phyloP scores from a whole-genome alignment of 2,113 vertebrate genomes.

The Panthera uncia region DNA sequence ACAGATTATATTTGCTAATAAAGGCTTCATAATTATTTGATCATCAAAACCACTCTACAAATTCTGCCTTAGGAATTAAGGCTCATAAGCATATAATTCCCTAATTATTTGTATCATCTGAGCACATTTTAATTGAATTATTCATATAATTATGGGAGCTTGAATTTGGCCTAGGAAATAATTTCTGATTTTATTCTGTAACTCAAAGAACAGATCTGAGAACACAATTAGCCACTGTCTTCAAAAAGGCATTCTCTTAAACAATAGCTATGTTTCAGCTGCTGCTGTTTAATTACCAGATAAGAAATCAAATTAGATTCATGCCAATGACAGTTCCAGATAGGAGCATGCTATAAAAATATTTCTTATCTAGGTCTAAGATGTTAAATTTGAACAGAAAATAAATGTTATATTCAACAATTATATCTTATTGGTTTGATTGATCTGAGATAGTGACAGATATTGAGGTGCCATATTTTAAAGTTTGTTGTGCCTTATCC shows the following conservation, averaged over 20 bases:
- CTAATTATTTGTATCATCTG: background rate
- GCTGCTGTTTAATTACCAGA: background rate
- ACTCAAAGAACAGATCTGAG: background rate
- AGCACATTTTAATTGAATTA: conserved; percentile 53
- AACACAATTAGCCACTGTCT: conserved; percentile 18
- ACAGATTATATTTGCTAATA: conserved; percentile 50
- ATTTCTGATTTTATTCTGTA: conserved; percentile 37
- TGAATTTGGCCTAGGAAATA: conserved; percentile 38
- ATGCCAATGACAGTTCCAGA: background rate
- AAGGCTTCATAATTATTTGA: conserved; percentile 27
- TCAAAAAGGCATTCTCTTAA: conserved; percentile 16
- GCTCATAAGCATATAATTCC: background rate
- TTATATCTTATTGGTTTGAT: background rate
- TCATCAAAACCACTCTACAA: conserved; percentile 7
- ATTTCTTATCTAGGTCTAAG: background rate
- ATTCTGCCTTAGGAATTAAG: conserved; percentile 20
- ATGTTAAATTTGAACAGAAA: conserved; percentile 13
- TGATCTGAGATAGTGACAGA: background rate
- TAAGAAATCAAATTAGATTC: conserved; percentile 28
- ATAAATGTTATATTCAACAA: background rate
- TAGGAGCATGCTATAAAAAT: background rate
- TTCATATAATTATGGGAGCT: background rate
- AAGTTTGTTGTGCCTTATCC: background rate
- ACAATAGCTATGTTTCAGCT: conserved; percentile 25
- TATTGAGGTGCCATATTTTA: background rate